phyloP scores from a whole-genome alignment of 1,140 invertebrate species.

The Grapholita molesta region DNA sequence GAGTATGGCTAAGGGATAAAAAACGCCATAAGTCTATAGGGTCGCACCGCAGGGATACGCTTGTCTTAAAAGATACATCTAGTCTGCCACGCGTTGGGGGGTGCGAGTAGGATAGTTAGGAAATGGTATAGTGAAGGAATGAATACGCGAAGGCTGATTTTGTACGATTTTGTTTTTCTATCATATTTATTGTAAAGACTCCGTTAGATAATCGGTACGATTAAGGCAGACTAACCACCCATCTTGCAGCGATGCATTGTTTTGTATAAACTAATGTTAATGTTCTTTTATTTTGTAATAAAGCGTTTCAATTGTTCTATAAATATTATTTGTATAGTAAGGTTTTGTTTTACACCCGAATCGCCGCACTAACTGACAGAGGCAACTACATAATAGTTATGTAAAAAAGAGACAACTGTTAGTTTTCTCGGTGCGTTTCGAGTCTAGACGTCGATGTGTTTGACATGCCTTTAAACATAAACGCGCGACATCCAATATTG shows the following conservation, averaged over 20 bases:
- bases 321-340: slow-evolving; percentile 48
- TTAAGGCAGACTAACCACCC: neutral
- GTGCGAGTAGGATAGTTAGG: slow-evolving; percentile 27
- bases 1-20: too few relatives aligned
- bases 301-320: slow-evolving; percentile 46
- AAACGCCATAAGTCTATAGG: neutral
- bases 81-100: slow-evolving; percentile 28
- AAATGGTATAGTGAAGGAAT: slow-evolving; percentile 41
- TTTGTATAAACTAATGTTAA: slow-evolving; percentile 29
- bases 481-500: neutral
- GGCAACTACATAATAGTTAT: neutral
- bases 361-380: slow-evolving; percentile 18
- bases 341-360: slow-evolving; percentile 45
- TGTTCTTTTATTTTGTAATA: slow-evolving; percentile 50
- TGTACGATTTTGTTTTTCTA: slow-evolving; percentile 32
- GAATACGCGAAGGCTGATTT: slow-evolving; percentile 59
- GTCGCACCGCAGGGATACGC: too few relatives aligned
- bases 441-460: neutral
- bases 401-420: neutral
- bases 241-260: neutral
- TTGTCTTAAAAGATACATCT: slow-evolving; percentile 22
- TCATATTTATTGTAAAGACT: slow-evolving; percentile 22
- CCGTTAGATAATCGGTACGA: slow-evolving; percentile 15
- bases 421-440: neutral
- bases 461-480: neutral